These are phyloP conservation scores for Triplophysa rosa DNA, from an alignment of 2,113 vertebrate species.

Conservation along the genomic window DNA sequence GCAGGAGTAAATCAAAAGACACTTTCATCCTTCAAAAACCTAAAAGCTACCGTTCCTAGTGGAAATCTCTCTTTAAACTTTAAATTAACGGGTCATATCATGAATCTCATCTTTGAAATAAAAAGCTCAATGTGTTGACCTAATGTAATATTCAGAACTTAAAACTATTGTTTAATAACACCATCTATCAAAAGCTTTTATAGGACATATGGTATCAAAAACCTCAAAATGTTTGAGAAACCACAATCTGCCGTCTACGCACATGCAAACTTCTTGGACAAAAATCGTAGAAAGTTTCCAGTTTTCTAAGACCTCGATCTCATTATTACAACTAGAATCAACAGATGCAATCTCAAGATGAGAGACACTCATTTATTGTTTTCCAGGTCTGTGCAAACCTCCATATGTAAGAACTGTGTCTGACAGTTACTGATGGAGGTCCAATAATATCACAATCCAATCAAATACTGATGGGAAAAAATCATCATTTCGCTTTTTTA, in stretches of 20 bases:
- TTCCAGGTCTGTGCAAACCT: conserved; percentile 25
- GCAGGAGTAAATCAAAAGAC: background rate
- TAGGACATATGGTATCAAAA: no score
- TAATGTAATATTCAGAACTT: no score
- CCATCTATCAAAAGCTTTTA: no score
- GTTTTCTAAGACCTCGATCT: background rate
- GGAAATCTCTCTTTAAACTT: no score
- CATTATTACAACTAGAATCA: conserved; percentile 15
- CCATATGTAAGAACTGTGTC: background rate
- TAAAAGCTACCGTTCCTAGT: no score
- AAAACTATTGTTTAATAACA: no score
- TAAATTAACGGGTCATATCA: no score
- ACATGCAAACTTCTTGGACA: background rate
- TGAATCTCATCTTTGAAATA: no score
- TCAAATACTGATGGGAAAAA: conserved; percentile 3
- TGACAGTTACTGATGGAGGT: conserved; percentile 20
- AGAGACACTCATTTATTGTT: conserved; percentile 31
- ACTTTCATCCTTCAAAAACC: background rate
- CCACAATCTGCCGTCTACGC: background rate
- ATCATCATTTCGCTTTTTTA: background rate
- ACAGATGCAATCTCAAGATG: conserved; percentile 20
- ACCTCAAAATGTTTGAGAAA: no score
- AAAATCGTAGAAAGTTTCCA: background rate
- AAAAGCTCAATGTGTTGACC: no score
- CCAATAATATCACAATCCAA: conserved; percentile 28